phyloP scores from a whole-genome alignment of 1,140 invertebrate genomes.

The Zaprionus nigranus region DNA sequence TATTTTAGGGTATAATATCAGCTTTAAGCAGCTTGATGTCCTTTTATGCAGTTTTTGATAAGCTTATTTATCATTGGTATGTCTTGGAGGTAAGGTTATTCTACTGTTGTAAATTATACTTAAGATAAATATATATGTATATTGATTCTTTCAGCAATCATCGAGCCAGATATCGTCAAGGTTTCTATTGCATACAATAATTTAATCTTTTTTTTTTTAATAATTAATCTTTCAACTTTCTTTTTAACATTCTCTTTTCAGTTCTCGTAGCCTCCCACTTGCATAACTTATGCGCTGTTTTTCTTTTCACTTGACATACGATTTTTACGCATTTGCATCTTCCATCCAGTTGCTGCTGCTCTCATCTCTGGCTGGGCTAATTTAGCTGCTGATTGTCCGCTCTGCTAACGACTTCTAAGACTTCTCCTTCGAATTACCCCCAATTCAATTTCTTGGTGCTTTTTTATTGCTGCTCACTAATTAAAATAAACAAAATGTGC shows the following conservation, averaged over 20 bases:
- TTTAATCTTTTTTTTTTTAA: no score
- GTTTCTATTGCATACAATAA: not conserved
- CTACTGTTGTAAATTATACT: no score
- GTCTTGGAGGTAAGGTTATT: no score
- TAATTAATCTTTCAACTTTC: not conserved
- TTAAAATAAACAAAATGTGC: constrained; percentile 80
- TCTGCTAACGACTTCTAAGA: constrained; percentile 10
- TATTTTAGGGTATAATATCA: not conserved
- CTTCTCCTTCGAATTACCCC: constrained; percentile 14
- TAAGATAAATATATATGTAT: no score
- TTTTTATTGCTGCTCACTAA: constrained; percentile 59
- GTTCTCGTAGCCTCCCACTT: not conserved
- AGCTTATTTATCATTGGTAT: no score
- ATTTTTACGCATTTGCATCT: constrained; percentile 52
- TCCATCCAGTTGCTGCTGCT: not conserved
- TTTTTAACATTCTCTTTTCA: not conserved
- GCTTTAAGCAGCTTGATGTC: not conserved
- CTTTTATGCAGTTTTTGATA: not conserved
- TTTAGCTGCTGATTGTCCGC: constrained; percentile 28
- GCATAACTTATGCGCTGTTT: constrained; percentile 15
- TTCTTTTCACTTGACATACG: constrained; percentile 25
- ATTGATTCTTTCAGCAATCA: no score
- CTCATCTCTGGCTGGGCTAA: constrained; percentile 21
- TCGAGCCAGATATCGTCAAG: not conserved
- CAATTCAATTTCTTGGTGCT: constrained; percentile 56